Evolutionary conservation across 2,113 vertebrate genomes (phyloP).

Genomic region (Lophotis ruficrista): DNA sequence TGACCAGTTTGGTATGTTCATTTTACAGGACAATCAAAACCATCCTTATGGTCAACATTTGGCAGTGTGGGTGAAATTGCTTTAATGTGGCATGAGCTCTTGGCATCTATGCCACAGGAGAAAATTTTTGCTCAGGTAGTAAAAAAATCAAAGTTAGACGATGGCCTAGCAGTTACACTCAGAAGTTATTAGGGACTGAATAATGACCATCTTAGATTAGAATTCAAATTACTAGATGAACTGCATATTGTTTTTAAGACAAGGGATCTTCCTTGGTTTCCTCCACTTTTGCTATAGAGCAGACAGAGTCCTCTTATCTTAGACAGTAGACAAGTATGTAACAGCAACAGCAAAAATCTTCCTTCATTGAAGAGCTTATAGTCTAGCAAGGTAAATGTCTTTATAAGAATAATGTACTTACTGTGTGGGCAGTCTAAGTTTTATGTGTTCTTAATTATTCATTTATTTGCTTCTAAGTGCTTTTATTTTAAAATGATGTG

Average conservation of each 20-base stretch:
- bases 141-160: not conserved
- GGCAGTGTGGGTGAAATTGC: not conserved
- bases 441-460: conserved; percentile 58
- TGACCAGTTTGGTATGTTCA: not conserved
- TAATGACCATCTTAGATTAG: not conserved
- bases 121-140: not conserved
- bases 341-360: not conserved
- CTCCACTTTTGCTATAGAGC: not conserved
- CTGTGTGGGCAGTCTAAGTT: conserved; percentile 28
- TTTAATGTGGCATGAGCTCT: not conserved
- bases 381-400: not conserved
- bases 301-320: not conserved
- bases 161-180: not conserved
- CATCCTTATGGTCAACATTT: not conserved
- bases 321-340: not conserved
- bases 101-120: not conserved
- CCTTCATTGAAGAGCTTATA: not conserved
- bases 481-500: conserved; percentile 47
- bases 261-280: not conserved
- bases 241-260: not conserved
- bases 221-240: not conserved
- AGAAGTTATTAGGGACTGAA: not conserved
- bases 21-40: not conserved
- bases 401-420: conserved; percentile 36
- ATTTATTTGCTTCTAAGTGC: conserved; percentile 58